phyloP scores from a whole-genome alignment of 2,113 vertebrate genomes.

The Scomber japonicus region DNA sequence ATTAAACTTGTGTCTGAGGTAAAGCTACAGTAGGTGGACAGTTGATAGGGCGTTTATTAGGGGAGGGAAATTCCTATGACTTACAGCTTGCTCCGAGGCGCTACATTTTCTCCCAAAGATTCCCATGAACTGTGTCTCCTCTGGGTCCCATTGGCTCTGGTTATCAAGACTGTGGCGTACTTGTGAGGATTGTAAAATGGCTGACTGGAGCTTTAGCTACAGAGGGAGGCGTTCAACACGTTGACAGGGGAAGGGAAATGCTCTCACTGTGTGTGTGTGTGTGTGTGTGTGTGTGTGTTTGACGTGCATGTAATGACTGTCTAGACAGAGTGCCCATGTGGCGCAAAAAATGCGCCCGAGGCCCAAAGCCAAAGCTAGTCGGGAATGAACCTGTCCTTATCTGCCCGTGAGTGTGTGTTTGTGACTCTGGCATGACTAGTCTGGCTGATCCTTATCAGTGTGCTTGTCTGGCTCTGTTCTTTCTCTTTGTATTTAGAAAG shows the following conservation, averaged over 20 bases:
- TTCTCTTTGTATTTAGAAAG: slow-evolving; percentile 64
- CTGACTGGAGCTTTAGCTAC: slow-evolving; percentile 63
- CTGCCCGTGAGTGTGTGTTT: slow-evolving; percentile 33
- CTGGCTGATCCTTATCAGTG: slow-evolving; percentile 74
- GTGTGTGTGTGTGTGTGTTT: slow-evolving; percentile 25
- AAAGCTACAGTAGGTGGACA: slow-evolving; percentile 19
- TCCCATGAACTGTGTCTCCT: slow-evolving; percentile 7
- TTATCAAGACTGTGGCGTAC: slow-evolving; percentile 22
- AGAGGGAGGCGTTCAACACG: slow-evolving; percentile 51
- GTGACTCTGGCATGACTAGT: slow-evolving; percentile 62
- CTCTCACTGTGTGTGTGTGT: neutral
- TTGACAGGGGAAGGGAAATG: slow-evolving; percentile 47
- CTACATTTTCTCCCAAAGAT: slow-evolving; percentile 19
- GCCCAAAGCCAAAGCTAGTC: slow-evolving; percentile 75
- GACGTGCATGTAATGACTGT: slow-evolving; percentile 60
- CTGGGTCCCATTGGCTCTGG: slow-evolving; percentile 20
- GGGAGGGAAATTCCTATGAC: slow-evolving; percentile 7
- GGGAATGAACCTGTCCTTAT: slow-evolving; percentile 71
- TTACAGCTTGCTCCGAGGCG: neutral
- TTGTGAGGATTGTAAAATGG: slow-evolving; percentile 73
- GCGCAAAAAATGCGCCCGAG: slow-evolving; percentile 73
- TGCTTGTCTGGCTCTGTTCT: slow-evolving; percentile 69
- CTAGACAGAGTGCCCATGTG: slow-evolving; percentile 81
- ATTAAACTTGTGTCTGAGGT: slow-evolving; percentile 30
- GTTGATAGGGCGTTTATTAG: slow-evolving; percentile 8